Evolutionary conservation across 2,888 invertebrate genomes (phyloP), one percentile per base, ranked within the genome.

Genomic region (Phymatocera aterrima): DNA sequence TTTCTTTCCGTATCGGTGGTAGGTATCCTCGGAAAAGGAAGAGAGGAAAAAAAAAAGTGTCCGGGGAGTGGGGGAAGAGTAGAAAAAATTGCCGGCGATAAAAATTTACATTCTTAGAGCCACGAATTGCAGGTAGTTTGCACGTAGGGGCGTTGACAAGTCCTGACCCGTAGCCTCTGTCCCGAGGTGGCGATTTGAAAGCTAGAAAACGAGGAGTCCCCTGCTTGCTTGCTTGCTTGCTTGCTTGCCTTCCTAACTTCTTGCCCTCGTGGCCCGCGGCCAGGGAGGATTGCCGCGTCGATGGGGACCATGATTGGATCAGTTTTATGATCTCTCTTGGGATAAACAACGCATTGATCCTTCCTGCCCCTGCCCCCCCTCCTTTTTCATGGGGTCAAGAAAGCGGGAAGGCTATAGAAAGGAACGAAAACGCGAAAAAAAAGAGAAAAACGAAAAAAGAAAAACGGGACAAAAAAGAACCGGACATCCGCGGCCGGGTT

Each of bases 251-350:
- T n/a, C n/a, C n/a, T n/a, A n/a, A n/a, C n/a, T n/a, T n/a, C n/a
- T n/a, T n/a, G 24, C 2, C 10, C 4, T 57, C 10, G 6, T 8
- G 74, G 84, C 85, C 86, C 85, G 80, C 79, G 80, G 81, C 80
- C 82, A 79, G 83, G 83, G n/a, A n/a, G n/a, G 86, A 82, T 86
- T 87, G 87, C 87, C 87, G 86, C 43, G 43, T 68, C 68, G 65
- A 87, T 86, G 88, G 85, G 88, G 88, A 85, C 90, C 89, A 91
- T 91, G 92, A 92, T 92, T 92, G 91, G 91, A 91, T 92, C 91
- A 91, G 90, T 91, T 92, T 92, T 91, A 92, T 89, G 91, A 90
- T 90, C 86, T 89, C 91, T 90, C 90, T 74, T 81, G 91, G 91
- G 91, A 91, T 90, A 89, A 90, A 90, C 90, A 90, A 88, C 88